Base-by-base conservation (phyloP, 2,797 vertebrate genomes). In the Aotus griseimembra region DNA sequence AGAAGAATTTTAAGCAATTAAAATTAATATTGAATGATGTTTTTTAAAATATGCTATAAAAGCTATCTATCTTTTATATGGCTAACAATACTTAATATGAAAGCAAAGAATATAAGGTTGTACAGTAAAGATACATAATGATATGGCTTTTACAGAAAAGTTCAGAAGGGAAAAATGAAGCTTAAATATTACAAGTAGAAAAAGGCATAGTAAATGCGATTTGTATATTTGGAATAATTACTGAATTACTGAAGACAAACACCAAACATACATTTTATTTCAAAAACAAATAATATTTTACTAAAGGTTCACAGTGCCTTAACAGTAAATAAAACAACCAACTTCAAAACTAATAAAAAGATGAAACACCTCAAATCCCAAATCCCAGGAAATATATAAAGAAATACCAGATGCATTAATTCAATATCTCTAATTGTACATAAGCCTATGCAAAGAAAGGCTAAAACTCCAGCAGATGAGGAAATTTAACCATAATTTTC, bases 11-110 rank as follows among this genome's bases (percentile, higher is more conserved):
- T 50, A 87, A 77, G 50, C 22, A 96, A 95, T 91, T 93, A 93
- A 94, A 96, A 90, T 58, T 89, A 93, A 77, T 70, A 81, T 76
- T 93, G 57, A 96, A 91, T 89, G 80, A 67, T 86, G 2, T 85
- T 88, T 96, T 81, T 83, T 83, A 87, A 75, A 92, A 93, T 93
- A 90, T 46, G 0, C 2, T 94, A 52, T 81, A 19, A 86, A 95
- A 86, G 5, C 88, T 79, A 15, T 75, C 61, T 75, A 22, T 64
- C 61, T 33, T 33, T 64, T 64, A 64, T 33, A 17, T 64, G 33
- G 30, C 61, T 7, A 88, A 13, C 94, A 94, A 79, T 88, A 55
- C 0, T 88, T 90, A 55, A 70, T 48, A 82, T 79, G 22, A 89
- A 97, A 73, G 4, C 10, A 95, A 90, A 86, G 36, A 36, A 46